These are phyloP conservation scores for Dilophus febrilis DNA, from an alignment of 2,888 invertebrate species.

Conservation along the genomic window DNA sequence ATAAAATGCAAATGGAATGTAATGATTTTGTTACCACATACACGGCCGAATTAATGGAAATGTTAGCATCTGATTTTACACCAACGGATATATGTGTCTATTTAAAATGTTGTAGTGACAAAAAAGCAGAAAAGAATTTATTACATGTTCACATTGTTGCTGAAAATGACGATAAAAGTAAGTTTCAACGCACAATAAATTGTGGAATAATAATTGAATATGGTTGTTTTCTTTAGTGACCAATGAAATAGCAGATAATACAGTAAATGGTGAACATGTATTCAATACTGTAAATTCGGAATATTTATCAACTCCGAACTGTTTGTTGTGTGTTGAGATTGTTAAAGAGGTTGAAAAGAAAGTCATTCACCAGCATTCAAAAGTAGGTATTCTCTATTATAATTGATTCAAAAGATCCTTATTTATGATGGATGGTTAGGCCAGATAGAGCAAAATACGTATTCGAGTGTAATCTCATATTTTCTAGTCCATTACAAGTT, in stretches of 20 bases:
- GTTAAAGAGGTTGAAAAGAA: slow-evolving; percentile 22
- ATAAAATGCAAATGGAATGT: slow-evolving; percentile 47
- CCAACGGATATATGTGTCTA: slow-evolving; percentile 63
- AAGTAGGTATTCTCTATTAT: too few relatives aligned
- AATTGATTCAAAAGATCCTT: too few relatives aligned
- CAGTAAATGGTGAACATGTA: slow-evolving; percentile 35
- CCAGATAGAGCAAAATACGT: neutral
- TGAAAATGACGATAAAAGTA: slow-evolving; percentile 10
- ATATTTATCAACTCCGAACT: slow-evolving; percentile 17
- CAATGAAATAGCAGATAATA: slow-evolving; percentile 49
- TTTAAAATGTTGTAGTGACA: slow-evolving; percentile 50
- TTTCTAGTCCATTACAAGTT: too few relatives aligned
- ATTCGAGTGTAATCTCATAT: neutral
- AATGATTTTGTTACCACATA: slow-evolving; percentile 59
- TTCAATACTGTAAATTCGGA: slow-evolving; percentile 14
- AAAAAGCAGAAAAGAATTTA: slow-evolving; percentile 12
- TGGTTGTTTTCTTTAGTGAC: slow-evolving; percentile 35
- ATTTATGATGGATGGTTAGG: neutral
- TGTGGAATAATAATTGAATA: neutral
- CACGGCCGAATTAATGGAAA: slow-evolving; percentile 56
- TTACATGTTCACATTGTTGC: slow-evolving; percentile 10
- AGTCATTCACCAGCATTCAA: slow-evolving; percentile 20
- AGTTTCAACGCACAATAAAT: slow-evolving; percentile 3
- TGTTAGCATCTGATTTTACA: slow-evolving; percentile 57
- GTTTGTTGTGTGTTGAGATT: slow-evolving; percentile 23